Evolutionary conservation across 2,113 vertebrate genomes (phyloP), one percentile per base, ranked within the genome.

Genomic region (Sterna hirundo): DNA sequence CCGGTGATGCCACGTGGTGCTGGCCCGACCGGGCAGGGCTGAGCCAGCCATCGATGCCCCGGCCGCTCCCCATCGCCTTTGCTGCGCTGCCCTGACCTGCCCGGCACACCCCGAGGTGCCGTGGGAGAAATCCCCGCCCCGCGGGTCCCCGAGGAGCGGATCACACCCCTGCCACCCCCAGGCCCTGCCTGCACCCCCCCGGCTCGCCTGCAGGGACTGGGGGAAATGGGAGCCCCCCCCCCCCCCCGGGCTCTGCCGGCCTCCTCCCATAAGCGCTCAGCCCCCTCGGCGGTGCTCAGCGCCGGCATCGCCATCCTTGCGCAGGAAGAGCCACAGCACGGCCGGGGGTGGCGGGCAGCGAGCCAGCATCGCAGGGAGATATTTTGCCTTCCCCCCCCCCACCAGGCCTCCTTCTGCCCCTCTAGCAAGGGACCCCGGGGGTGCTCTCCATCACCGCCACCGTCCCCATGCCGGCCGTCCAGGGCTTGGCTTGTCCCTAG

Each of bases 401-500:
- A n/a, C 46, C 65, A 75, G n/a, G 38, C 34, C 52, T 85, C 65
- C n/a, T 69, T 29, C 80, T 42, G 60, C 29, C 62, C 21, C 51
- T 46, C 62, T 83, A 77, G 54, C 44, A 27, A 68, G 29, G 40
- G n/a, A 86, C 57, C 46, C 47, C 3, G 10, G 69, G 38, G 58
- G 70, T 3, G 9, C 23, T 70, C 55, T 64, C 46, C 30, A 42
- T 13, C 16, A 1, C 23, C 0, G 0, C 60, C 51, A 52, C 46
- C 4, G 5, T 29, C 34, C 42, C 57, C 51, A 12, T 36, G 49
- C 18, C 47, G 13, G 32, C 44, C 52, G 60, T 4, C 21, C 46
- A 49, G n/a, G 25, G 47, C 60, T 85, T 12, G 4, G 65, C 40
- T 30, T 27, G 44, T 30, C 40, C 61, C 57, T 18, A 34, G 58